A percentile compares a stretch with the other conserved stretches of the same genome.
phyloP scores from a whole-genome alignment of 1,140 invertebrate genomes.

The Drosophila yakuba region DNA sequence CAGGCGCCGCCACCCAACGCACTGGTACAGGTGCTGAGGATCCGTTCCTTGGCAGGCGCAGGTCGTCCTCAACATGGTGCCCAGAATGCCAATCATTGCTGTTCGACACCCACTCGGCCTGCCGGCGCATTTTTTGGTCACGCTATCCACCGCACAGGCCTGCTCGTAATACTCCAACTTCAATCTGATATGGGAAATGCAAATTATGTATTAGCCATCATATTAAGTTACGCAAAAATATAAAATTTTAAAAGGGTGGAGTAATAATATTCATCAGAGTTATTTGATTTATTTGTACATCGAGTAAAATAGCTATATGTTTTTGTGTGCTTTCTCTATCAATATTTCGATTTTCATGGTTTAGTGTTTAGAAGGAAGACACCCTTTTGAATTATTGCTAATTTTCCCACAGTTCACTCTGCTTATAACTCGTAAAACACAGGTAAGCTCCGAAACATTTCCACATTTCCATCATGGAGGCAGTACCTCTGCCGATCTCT shows the following conservation, averaged over 20 bases:
- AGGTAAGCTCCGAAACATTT: conserved; percentile 22
- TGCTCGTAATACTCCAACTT: conserved; percentile 95
- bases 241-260: too few relatives aligned
- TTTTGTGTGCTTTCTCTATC: too few relatives aligned
- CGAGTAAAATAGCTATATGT: too few relatives aligned
- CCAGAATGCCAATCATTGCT: conserved; percentile 93
- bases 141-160: conserved; percentile 94
- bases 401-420: conserved; percentile 19
- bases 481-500: conserved; percentile 7
- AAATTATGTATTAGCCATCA: neutral
- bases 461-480: conserved; percentile 7
- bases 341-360: too few relatives aligned
- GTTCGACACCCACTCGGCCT: conserved; percentile 91
- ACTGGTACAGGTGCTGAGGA: conserved; percentile 92
- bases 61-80: conserved; percentile 92
- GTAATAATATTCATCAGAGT: too few relatives aligned
- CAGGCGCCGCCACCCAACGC: conserved; percentile 94
- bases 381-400: neutral
- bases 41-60: conserved; percentile 94
- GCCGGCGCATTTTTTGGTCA: conserved; percentile 95
- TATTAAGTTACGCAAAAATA: neutral
- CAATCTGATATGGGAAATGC: conserved; percentile 85
- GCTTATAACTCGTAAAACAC: conserved; percentile 33
- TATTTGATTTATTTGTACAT: too few relatives aligned
- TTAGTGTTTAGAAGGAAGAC: too few relatives aligned